These are phyloP conservation scores for Scaptomyza montana DNA, from an alignment of 1,140 invertebrate genomes.

Conservation along the genomic window DNA sequence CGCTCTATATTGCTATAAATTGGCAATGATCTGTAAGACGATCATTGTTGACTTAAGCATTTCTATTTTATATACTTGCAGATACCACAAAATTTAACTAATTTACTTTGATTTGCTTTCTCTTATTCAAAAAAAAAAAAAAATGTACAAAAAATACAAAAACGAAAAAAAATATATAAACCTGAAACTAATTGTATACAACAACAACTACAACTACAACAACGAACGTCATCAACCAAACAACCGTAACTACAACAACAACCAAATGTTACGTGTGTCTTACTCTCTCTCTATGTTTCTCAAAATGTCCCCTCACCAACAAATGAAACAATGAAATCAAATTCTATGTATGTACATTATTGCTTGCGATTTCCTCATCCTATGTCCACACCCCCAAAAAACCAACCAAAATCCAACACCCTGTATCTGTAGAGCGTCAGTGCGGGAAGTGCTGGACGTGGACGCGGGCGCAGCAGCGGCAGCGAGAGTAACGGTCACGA, in stretches of 20 bases:
- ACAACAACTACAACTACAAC: conserved; percentile 55
- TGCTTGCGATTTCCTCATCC: conserved; percentile 60
- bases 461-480: conserved; percentile 62
- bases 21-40: conserved; percentile 70
- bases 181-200: conserved; percentile 68
- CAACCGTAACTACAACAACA: neutral
- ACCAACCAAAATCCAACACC: conserved; percentile 43
- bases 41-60: conserved; percentile 82
- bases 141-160: conserved; percentile 43
- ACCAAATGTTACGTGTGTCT: conserved; percentile 23
- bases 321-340: conserved; percentile 54
- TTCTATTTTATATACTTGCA: conserved; percentile 83
- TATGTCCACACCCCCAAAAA: conserved; percentile 17
- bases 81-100: conserved; percentile 82
- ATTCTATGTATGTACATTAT: conserved; percentile 78
- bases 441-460: conserved; percentile 66
- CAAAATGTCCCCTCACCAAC: conserved; percentile 41
- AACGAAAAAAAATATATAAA: conserved; percentile 54
- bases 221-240: conserved; percentile 29
- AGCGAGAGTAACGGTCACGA: conserved; percentile 61
- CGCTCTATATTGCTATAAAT: conserved; percentile 66
- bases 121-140: conserved; percentile 78
- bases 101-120: conserved; percentile 83
- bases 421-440: conserved; percentile 73
- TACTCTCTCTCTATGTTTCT: conserved; percentile 2